Evolutionary conservation across 2,888 invertebrate species (phyloP), one percentile per base, ranked within the genome.

Genomic region (Gerris lacustris): DNA sequence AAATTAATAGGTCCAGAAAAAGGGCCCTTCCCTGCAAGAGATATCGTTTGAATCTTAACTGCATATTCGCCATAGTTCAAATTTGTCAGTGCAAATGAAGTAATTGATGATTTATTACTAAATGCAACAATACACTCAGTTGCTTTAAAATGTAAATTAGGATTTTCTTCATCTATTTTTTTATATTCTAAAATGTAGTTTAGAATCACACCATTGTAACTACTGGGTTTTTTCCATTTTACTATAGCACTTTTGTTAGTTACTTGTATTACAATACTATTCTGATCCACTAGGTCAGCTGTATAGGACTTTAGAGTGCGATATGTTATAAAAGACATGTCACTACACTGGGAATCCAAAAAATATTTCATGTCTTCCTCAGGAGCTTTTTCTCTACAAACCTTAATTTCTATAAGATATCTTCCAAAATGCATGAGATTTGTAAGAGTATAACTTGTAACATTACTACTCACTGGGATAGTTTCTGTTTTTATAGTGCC

Each of bases 51-150:
- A 11, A 96, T 84, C 74, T 84, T 84, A 68, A 93, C 82, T 73
- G 89, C 89, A 81, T 94, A 94, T 81, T 91, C 92, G n/a, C 94
- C 94, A 62, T 91, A 83, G 63, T 84, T 82, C 45, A 91, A 80
- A 74, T 83, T 84, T 15, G 71, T 75, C 1, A 83, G 75, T 17
- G 68, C 55, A 43, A 75, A 74, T 70, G 79, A 78, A 6, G 71
- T 77, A 44, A 75, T 77, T 15, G 77, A 75, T 62, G 75, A 76
- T 1, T 73, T 71, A 6, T 77, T 77, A 70, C 79, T 76, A 4
- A 77, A 73, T 45, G 77, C 76, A 45, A 84, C 80, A 0, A 86
- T 80, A 76, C 89, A 89, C n/a, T 80, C 79, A 2, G 77, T 77
- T 5, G 75, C 75, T 31, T 31, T 31, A 31, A 31, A 31, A 31